phyloP scores from a whole-genome alignment of 1,140 invertebrate genomes.

The Microplitis demolitor region DNA sequence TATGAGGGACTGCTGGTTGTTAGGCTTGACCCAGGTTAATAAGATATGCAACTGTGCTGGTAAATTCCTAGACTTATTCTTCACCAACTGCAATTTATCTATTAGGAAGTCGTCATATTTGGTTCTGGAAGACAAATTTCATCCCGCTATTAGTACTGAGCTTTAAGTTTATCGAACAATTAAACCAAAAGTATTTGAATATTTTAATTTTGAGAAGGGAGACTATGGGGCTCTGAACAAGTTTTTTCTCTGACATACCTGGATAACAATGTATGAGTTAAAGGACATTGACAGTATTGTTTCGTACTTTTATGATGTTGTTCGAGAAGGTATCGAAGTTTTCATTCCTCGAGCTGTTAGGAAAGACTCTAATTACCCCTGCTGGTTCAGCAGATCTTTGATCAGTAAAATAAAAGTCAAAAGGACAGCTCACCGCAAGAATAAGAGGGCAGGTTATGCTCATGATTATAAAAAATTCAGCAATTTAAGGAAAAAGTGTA shows the following conservation, averaged over 20 bases:
- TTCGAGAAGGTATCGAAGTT: background rate
- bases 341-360: constrained; percentile 6
- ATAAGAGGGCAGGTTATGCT: background rate
- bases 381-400: background rate
- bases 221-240: background rate
- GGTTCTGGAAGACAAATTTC: too few species aligned
- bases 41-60: too few species aligned
- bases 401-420: background rate
- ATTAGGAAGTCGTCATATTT: too few species aligned
- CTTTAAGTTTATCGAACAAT: too few species aligned
- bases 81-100: too few species aligned
- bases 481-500: background rate
- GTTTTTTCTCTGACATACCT: background rate
- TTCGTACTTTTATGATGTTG: background rate
- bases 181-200: background rate
- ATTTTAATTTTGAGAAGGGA: background rate
- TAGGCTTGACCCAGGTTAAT: too few species aligned
- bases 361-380: background rate
- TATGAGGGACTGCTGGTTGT: too few species aligned
- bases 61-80: too few species aligned
- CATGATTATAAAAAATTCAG: background rate
- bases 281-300: background rate
- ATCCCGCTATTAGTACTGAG: too few species aligned
- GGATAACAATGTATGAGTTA: background rate
- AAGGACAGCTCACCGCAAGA: background rate